phyloP scores from a whole-genome alignment of 2,113 vertebrate genomes.

The Reinhardtius hippoglossoides region DNA sequence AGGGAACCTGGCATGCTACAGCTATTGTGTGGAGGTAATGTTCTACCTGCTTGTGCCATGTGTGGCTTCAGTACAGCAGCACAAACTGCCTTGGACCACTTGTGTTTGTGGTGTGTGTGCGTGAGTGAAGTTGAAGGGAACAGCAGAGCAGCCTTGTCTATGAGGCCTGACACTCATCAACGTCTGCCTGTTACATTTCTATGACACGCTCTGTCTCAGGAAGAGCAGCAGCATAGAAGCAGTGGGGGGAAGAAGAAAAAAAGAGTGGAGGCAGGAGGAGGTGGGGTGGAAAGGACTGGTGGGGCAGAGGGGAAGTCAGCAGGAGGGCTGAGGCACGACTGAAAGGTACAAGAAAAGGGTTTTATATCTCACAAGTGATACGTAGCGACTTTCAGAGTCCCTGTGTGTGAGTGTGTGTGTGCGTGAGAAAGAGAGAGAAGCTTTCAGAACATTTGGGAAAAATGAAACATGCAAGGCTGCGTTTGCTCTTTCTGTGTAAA shows the following conservation, averaged over 20 bases:
- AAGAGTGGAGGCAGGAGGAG: conserved; percentile 30
- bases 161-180: conserved; percentile 73
- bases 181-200: conserved; percentile 75
- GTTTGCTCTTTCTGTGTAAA: conserved; percentile 3
- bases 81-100: conserved; percentile 14
- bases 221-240: conserved; percentile 41
- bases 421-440: neutral
- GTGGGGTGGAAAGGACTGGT: conserved; percentile 31
- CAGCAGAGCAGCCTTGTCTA: conserved; percentile 54
- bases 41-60: conserved; percentile 1
- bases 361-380: conserved; percentile 48
- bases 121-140: conserved; percentile 55
- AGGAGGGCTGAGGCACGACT: conserved; percentile 46
- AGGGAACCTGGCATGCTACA: neutral
- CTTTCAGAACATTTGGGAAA: conserved; percentile 11
- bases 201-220: conserved; percentile 71
- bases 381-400: conserved; percentile 26
- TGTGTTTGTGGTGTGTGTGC: conserved; percentile 25
- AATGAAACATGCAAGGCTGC: conserved; percentile 4
- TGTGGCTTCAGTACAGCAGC: conserved; percentile 22
- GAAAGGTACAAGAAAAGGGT: conserved; percentile 56
- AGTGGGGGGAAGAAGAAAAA: conserved; percentile 1
- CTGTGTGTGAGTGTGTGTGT: neutral
- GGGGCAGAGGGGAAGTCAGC: conserved; percentile 41
- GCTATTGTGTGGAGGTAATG: neutral